Evolutionary conservation across 2,113 vertebrate genomes (phyloP).

Genomic region (Pimephales promelas): DNA sequence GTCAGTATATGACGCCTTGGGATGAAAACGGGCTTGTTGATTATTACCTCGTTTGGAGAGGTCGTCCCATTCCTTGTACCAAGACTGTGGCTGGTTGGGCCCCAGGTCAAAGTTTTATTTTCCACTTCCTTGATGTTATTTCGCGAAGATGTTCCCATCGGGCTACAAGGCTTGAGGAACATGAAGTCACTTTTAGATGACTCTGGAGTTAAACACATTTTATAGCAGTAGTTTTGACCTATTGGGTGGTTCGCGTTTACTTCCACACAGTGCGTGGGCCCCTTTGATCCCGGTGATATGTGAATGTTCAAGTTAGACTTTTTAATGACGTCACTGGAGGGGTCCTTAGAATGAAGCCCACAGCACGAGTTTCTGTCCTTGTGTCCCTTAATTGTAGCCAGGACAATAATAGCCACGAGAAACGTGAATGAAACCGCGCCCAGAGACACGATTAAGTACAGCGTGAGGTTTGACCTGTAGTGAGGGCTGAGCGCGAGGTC

Average conservation of each 20-base stretch:
- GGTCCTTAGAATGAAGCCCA: slow-evolving; percentile 55
- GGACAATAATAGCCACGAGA: slow-evolving; percentile 84
- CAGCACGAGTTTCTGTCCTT: slow-evolving; percentile 71
- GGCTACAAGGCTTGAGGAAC: slow-evolving; percentile 86
- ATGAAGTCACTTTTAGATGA: slow-evolving; percentile 88
- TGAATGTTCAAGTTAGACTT: slow-evolving; percentile 76
- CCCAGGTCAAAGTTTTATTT: slow-evolving; percentile 73
- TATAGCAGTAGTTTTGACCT: slow-evolving; percentile 83
- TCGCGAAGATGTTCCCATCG: slow-evolving; percentile 62
- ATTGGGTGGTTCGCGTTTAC: slow-evolving; percentile 59
- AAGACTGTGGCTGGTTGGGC: slow-evolving; percentile 62
- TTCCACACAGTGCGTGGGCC: slow-evolving; percentile 66
- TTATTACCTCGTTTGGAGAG: slow-evolving; percentile 74
- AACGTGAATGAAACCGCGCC: slow-evolving; percentile 84
- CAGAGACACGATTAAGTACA: slow-evolving; percentile 86
- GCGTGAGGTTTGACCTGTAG: slow-evolving; percentile 75
- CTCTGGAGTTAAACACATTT: slow-evolving; percentile 85
- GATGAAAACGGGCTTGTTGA: too few relatives aligned
- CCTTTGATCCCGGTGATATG: slow-evolving; percentile 63
- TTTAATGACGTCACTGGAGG: slow-evolving; percentile 73
- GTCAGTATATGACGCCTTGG: too few relatives aligned
- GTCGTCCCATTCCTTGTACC: slow-evolving; percentile 63
- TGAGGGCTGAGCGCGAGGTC: slow-evolving; percentile 77
- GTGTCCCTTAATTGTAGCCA: slow-evolving; percentile 77
- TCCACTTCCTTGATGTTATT: slow-evolving; percentile 79